Base-by-base conservation (phyloP, 1,140 invertebrate genomes). In the Orchesella cincta region DNA sequence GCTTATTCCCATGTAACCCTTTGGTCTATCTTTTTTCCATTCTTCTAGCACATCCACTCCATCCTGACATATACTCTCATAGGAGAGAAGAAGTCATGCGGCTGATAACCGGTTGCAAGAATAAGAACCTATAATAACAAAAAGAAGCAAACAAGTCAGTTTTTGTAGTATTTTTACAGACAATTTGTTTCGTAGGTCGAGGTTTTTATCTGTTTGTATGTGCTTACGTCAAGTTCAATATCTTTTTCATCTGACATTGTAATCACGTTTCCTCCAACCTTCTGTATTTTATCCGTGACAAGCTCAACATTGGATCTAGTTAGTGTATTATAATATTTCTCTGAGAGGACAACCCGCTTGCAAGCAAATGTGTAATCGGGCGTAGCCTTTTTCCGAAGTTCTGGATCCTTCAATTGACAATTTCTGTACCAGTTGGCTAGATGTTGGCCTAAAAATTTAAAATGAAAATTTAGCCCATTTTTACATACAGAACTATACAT, bases 71-170 rank as follows among this genome's bases (percentile, higher is more conserved):
- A 36, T 8, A 79, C 20, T 34, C 74, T 36, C 75, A 79, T 67
- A 23, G 78, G 78, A 1, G 74, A 33, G 62, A 79, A 79, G 29
- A 51, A 76, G 5, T 79, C 78, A 0, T 74, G 75, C 5, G 52
- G 26, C 51, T 72, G 72, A 33, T 74, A 79, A 14, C 78, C 78
- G 1, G 78, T 79, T 1, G 75, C 75, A 29, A 79, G 62, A 26
- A 79, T 70, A 1, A 79, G 36, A n/a, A n/a, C n/a, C n/a, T n/a
- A n/a, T 28, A 78, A 28, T 78, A 35, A 31, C n/a, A n/a, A n/a
- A n/a, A n/a, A n/a, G n/a, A n/a, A n/a, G n/a, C n/a, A n/a, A n/a
- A n/a, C n/a, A n/a, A n/a, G n/a, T n/a, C n/a, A n/a, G n/a, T n/a
- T n/a, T n/a, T n/a, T n/a, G n/a, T n/a, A n/a, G n/a, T n/a, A n/a